Conservation (phyloP, 2,113 vertebrate species). For the Puntigrus tetrazona region DNA sequence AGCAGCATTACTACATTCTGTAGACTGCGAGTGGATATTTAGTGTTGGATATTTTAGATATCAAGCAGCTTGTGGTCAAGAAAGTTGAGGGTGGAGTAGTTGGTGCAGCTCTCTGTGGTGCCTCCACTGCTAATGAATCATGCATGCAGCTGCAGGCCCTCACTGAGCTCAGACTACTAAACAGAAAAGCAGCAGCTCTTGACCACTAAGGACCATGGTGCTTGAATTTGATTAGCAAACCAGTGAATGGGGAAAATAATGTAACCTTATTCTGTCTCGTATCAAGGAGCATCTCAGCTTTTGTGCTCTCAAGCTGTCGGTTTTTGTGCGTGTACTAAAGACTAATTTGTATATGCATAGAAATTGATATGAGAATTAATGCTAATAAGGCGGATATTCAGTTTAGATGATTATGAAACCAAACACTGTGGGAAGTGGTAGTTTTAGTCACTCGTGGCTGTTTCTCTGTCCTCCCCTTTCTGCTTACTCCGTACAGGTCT, state of each 20-base stretch:
- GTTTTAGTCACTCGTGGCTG: background rate
- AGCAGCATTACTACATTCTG: conserved; percentile 24
- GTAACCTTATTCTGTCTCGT: background rate
- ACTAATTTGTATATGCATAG: conserved; percentile 21
- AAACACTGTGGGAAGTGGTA: conserved; percentile 1
- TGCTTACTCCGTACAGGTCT: conserved; percentile 17
- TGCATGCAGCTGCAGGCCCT: conserved; percentile 47
- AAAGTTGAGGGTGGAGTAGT: conserved; percentile 46
- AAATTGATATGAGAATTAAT: conserved; percentile 12
- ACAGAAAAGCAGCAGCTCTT: conserved; percentile 24
- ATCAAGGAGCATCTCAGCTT: conserved; percentile 1
- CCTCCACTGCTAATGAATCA: conserved; percentile 50
- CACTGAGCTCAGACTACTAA: conserved; percentile 42
- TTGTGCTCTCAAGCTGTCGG: conserved; percentile 19
- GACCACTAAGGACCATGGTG: conserved; percentile 31
- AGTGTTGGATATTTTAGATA: background rate
- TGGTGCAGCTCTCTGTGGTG: conserved; percentile 24
- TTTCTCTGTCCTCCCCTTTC: background rate
- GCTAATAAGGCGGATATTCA: background rate
- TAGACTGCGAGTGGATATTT: background rate
- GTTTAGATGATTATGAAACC: conserved; percentile 11
- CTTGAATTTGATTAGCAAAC: conserved; percentile 33
- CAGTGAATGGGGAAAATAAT: conserved; percentile 29
- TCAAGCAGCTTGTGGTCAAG: conserved; percentile 28
- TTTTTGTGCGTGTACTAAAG: conserved; percentile 18